Percentiles rank a stretch among this genome's conserved stretches.
phyloP scores from a whole-genome alignment of 2,888 invertebrate genomes.

The Tenthredo notha region DNA sequence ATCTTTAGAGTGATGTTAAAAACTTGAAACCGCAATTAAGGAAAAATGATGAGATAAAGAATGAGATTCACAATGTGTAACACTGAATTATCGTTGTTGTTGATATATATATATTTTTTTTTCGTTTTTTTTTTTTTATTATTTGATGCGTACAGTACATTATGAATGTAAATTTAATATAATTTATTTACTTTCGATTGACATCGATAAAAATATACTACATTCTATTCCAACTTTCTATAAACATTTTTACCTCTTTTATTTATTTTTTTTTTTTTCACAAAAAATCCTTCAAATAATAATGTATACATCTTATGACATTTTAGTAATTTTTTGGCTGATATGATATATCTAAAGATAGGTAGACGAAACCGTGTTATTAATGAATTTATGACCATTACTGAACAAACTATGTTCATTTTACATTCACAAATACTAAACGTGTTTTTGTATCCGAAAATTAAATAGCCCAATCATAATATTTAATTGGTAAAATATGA shows the following conservation, averaged over 20 bases:
- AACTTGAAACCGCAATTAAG: too few species aligned
- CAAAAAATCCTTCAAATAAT: slow-evolving; percentile 33
- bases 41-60: not conserved
- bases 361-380: not conserved
- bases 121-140: slow-evolving; percentile 7
- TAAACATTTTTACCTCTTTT: slow-evolving; percentile 34
- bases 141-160: slow-evolving; percentile 44
- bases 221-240: slow-evolving; percentile 42
- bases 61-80: not conserved
- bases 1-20: too few species aligned
- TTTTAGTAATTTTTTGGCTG: slow-evolving; percentile 6
- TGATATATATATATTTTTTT: not conserved
- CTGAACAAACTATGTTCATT: not conserved
- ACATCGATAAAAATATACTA: slow-evolving; percentile 51
- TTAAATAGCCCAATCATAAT: not conserved
- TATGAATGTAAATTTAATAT: slow-evolving; percentile 42
- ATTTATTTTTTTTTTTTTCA: too few species aligned
- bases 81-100: not conserved
- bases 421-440: not conserved
- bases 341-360: slow-evolving; percentile 6
- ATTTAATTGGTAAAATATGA: not conserved
- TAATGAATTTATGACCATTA: not conserved
- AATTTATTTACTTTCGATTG: slow-evolving; percentile 41
- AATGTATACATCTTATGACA: slow-evolving; percentile 29
- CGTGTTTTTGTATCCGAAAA: not conserved